phyloP scores from a whole-genome alignment of 2,888 invertebrate genomes.

The Emmelina monodactyla region DNA sequence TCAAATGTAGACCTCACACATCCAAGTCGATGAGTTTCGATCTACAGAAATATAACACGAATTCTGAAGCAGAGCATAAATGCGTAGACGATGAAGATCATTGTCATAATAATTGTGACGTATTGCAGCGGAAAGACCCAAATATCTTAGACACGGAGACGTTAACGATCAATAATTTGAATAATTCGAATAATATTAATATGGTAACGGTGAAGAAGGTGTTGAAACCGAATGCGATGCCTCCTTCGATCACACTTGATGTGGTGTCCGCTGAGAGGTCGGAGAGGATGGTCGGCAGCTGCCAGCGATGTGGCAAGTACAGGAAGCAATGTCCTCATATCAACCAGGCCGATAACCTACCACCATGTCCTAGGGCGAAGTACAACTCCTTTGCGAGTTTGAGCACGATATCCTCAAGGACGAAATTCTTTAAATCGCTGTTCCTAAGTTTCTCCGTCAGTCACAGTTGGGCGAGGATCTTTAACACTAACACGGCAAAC shows the following conservation, averaged over 20 bases:
- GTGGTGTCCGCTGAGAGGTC: constrained; percentile 40
- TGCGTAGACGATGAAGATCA: constrained; percentile 20
- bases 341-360: constrained; percentile 22
- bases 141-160: constrained; percentile 18
- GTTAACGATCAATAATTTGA: constrained; percentile 23
- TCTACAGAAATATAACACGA: constrained; percentile 34
- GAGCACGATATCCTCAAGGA: constrained; percentile 31
- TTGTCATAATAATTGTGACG: constrained; percentile 17
- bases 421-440: constrained; percentile 29
- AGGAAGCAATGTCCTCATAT: constrained; percentile 40
- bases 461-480: constrained; percentile 45
- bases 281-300: constrained; percentile 34
- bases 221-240: constrained; percentile 24
- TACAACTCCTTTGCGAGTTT: constrained; percentile 40
- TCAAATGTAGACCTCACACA: constrained; percentile 29
- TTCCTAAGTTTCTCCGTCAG: constrained; percentile 48
- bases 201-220: constrained; percentile 33
- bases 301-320: constrained; percentile 49
- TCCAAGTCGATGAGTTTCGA: constrained; percentile 40
- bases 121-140: constrained; percentile 18
- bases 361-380: constrained; percentile 36
- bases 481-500: constrained; percentile 51
- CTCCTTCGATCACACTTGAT: constrained; percentile 47
- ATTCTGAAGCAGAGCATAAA: constrained; percentile 14
- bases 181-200: constrained; percentile 29